Percentiles rank a stretch among this genome's conserved stretches.
These are phyloP conservation scores for Drosophila tripunctata DNA, from an alignment of 2,888 invertebrate species.

Conservation along the genomic window DNA sequence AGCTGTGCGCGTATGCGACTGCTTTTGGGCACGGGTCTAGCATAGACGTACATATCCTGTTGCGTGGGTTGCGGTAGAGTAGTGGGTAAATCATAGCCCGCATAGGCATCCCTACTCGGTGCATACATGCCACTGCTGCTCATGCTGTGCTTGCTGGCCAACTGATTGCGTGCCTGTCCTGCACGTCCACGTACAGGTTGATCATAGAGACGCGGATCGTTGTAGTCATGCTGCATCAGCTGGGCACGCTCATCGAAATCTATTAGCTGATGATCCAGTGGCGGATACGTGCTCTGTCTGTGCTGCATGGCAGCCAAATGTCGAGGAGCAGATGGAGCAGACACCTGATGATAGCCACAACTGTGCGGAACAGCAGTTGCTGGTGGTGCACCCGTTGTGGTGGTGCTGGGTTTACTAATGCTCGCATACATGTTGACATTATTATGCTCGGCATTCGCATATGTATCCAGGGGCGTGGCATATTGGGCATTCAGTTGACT, in stretches of 20 bases:
- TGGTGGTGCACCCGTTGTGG: background rate
- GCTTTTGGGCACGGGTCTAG: conserved; percentile 71
- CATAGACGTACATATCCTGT: conserved; percentile 77
- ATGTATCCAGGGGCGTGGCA: conserved; percentile 60
- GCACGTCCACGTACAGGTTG: too few relatives aligned
- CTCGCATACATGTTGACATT: conserved; percentile 65
- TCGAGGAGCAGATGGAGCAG: background rate
- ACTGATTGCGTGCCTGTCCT: conserved; percentile 10
- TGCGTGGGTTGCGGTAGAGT: conserved; percentile 46
- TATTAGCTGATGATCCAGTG: conserved; percentile 81
- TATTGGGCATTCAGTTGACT: conserved; percentile 81
- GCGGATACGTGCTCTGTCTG: conserved; percentile 76
- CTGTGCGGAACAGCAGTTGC: conserved; percentile 46
- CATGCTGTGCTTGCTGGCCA: conserved; percentile 13
- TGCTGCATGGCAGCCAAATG: conserved; percentile 57
- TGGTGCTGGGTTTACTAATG: conserved; percentile 52
- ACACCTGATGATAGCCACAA: conserved; percentile 65
- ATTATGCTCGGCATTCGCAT: conserved; percentile 55
- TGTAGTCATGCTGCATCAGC: conserved; percentile 73
- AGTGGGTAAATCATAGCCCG: conserved; percentile 56
- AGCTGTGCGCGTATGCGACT: conserved; percentile 47
- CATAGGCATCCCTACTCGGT: conserved; percentile 52
- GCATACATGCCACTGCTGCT: conserved; percentile 44
- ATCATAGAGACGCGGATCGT: conserved; percentile 66
- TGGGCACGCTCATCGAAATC: conserved; percentile 82